Base-by-base conservation (phyloP, 1,140 invertebrate genomes). In the Drosophila sturtevanti region DNA sequence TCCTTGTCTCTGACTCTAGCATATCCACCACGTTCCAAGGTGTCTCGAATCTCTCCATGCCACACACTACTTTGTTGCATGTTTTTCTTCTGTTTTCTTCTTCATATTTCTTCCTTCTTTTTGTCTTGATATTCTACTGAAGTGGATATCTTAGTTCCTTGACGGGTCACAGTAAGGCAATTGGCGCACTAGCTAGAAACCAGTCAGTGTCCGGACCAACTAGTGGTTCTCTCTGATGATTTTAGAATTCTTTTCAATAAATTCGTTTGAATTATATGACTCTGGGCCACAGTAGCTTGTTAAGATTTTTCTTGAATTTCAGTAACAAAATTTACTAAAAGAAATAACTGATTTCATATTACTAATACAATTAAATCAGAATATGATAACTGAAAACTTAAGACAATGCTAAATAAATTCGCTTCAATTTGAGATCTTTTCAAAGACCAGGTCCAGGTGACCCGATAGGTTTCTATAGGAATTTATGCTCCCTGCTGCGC, bases 61-160 rank as follows among this genome's bases (percentile, higher is more conserved):
- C 37, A 38, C 56, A 60, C 22, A 38, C 63, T 75, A 41, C 59
- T 61, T 76, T 68, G 72, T 76, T 75, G 72, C 72, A 76, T 76
- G 72, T 76, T 75, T 68, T 64, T 67, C 71, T 64, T 14, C 11
- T 4, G 35, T 59, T 6, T 6, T 31, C 27, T 31, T 6, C 5
- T 56, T 24, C 56, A 41, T 56, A 44, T 63, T 44, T 44, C 31
- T 35, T 60, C 56, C 44, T 34, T 37, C 48, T 51, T 51, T 52
- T 68, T 75, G 58, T 76, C 72, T 75, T 75, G 58, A 76, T 77
- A 77, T 77, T 76, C 74, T 59, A 58, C 59, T 77, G 65, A 76
- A 77, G 72, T 77, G 66, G 73, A 63, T 76, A 77, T 68, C 73
- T 69, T 44, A 24, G 18, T 22, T 63, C 58, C 60, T 38, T 77